Base-by-base conservation (phyloP, 2,113 vertebrate genomes). In the Grammomys dolichurus region DNA sequence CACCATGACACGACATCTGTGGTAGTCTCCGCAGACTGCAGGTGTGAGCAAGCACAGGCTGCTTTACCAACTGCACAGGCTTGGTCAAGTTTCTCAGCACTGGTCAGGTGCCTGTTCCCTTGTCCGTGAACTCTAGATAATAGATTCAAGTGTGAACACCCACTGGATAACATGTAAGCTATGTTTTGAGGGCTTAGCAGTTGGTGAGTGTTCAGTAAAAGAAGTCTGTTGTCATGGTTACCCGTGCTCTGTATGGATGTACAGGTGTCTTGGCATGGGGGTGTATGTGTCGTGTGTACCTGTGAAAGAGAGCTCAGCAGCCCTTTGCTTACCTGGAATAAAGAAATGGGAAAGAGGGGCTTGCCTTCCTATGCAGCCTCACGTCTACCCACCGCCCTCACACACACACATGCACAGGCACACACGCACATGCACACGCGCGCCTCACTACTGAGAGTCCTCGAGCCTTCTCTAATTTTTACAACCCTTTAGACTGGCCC, bases 11-110 rank as follows among this genome's bases (percentile, higher is more conserved):
- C 28, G 2, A 8, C 76, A 6, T 17, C 0, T 17, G 26, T 7
- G 36, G 1, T 3, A 48, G 28, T 31, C 3, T 0, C 14, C 26
- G 8, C 5, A 26, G 60, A 73, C 78, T 4, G 1, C 20, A 7
- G 20, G 28, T 24, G 12, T n/a, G 75, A 69, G 70, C 69, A 28
- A 73, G 70, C 86, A n/a, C 16, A 5, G 31, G 26, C 43, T 40
- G 72, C 46, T 73, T 65, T 33, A 2, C 48, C 36, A 5, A 48
- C 70, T 54, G 1, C 16, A 7, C 54, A 85, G 65, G 75, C 80
- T 90, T 80, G 40, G 78, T 20, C 73, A 92, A 46, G 77, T 94
- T 43, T n/a, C 77, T 75, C 67, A 46, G 80, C 58, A 24, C 86
- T 22, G 77, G 5, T 48, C 82, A 75, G 51, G 60, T 65, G 84